These are phyloP conservation scores for Oreochromis spilurus DNA, from an alignment of 2,113 vertebrate genomes.

Conservation along the genomic window DNA sequence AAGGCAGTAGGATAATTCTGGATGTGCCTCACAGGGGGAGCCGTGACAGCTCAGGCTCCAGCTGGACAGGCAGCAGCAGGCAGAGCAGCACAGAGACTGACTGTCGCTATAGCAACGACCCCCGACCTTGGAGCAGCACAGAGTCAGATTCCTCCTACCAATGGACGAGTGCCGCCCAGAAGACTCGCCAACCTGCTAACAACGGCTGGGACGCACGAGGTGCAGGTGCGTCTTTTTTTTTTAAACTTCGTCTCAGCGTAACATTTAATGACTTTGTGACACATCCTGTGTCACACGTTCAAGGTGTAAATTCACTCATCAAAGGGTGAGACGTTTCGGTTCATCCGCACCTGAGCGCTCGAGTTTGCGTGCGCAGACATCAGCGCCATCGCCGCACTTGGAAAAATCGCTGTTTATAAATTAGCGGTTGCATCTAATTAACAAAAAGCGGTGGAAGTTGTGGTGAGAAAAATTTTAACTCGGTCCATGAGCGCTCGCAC, in stretches of 20 bases:
- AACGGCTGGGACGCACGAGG: constrained; percentile 70
- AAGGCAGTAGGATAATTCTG: constrained; percentile 8
- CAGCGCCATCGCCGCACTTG: neutral
- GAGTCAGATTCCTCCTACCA: constrained; percentile 89
- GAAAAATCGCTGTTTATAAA: constrained; percentile 41
- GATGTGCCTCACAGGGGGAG: constrained; percentile 75
- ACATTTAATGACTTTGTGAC: neutral
- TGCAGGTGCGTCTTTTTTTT: constrained; percentile 7
- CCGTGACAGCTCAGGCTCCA: constrained; percentile 78
- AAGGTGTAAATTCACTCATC: constrained; percentile 17
- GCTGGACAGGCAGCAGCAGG: constrained; percentile 84
- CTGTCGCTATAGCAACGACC: constrained; percentile 81
- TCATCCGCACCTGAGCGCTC: constrained; percentile 3
- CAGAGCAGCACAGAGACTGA: constrained; percentile 92
- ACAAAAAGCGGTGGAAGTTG: constrained; percentile 45
- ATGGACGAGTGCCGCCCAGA: constrained; percentile 66
- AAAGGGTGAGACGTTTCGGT: neutral
- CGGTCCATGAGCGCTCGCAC: constrained; percentile 29
- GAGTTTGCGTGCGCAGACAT: neutral
- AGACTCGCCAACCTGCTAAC: constrained; percentile 75
- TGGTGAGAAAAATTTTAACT: constrained; percentile 50
- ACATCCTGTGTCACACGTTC: neutral
- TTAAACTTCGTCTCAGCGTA: neutral
- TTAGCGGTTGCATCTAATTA: constrained; percentile 48
- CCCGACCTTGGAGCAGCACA: constrained; percentile 94